phyloP scores from a whole-genome alignment of 2,797 vertebrate species.

The Sphenodon punctatus region DNA sequence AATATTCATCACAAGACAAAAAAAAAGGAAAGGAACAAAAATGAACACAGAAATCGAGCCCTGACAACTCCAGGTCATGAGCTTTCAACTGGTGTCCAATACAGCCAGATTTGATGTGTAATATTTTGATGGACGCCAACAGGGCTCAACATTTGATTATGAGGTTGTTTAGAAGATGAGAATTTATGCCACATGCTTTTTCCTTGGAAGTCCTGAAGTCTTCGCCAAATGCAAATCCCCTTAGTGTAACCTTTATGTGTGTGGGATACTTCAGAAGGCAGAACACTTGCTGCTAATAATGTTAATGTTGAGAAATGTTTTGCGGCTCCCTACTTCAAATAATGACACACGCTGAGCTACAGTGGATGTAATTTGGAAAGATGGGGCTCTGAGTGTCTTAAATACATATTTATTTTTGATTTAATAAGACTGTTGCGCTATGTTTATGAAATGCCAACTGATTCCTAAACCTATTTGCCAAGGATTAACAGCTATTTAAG shows the following conservation, averaged over 20 bases:
- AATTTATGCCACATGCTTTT: not conserved
- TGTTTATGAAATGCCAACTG: slow-evolving; percentile 57
- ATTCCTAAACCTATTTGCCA: slow-evolving; percentile 51
- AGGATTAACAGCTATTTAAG: slow-evolving; percentile 50
- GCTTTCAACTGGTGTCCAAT: not conserved
- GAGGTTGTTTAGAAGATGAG: not conserved
- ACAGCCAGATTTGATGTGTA: not conserved
- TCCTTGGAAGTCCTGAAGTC: not conserved
- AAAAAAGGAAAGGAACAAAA: no score
- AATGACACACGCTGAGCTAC: not conserved
- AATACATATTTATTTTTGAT: slow-evolving; percentile 50
- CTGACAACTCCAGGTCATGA: not conserved
- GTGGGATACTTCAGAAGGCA: not conserved
- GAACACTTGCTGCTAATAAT: not conserved
- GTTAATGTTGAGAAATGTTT: not conserved
- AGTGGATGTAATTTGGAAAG: not conserved
- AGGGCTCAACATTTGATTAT: not conserved
- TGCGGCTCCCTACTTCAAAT: not conserved
- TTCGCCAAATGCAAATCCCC: not conserved
- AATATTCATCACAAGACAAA: not conserved
- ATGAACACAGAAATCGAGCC: not conserved
- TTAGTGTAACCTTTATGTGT: not conserved
- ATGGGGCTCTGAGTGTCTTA: not conserved
- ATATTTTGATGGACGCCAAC: not conserved
- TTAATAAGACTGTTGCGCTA: slow-evolving; percentile 29